A percentile compares a stretch with the other conserved stretches of the same genome.
phyloP scores from a whole-genome alignment of 2,888 invertebrate genomes.

The Trachelus troglodyta region DNA sequence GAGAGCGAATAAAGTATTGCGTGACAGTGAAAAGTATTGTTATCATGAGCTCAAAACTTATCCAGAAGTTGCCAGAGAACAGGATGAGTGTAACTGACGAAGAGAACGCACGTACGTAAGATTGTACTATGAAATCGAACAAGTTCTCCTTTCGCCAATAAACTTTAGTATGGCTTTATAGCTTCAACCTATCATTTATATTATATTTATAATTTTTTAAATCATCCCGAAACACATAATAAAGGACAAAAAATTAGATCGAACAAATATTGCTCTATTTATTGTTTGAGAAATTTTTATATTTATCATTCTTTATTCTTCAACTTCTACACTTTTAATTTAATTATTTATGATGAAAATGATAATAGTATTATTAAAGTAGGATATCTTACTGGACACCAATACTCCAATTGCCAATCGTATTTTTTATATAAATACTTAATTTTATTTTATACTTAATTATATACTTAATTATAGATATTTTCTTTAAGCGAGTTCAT shows the following conservation, averaged over 20 bases:
- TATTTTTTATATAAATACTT: not conserved
- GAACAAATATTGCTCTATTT: not conserved
- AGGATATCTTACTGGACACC: not conserved
- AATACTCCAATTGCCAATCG: not conserved
- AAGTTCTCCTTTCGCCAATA: not conserved
- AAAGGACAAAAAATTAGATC: too few species aligned
- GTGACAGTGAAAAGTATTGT: not conserved
- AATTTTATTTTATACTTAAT: not conserved
- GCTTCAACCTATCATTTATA: not conserved
- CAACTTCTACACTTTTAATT: not conserved
- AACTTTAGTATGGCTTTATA: not conserved
- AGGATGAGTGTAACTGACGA: not conserved
- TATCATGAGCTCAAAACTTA: not conserved
- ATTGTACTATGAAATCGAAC: not conserved
- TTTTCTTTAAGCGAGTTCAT: not conserved
- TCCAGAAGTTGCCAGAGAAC: not conserved
- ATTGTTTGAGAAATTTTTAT: not conserved
- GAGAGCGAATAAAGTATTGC: not conserved
- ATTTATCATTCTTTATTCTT: not conserved
- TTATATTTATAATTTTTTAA: too few species aligned
- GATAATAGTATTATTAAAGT: not conserved
- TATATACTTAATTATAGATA: not conserved
- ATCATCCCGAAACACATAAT: too few species aligned
- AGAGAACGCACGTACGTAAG: not conserved
- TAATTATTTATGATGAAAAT: not conserved